Conservation (phyloP, 2,888 invertebrate species). For the Drosophila cracens region DNA sequence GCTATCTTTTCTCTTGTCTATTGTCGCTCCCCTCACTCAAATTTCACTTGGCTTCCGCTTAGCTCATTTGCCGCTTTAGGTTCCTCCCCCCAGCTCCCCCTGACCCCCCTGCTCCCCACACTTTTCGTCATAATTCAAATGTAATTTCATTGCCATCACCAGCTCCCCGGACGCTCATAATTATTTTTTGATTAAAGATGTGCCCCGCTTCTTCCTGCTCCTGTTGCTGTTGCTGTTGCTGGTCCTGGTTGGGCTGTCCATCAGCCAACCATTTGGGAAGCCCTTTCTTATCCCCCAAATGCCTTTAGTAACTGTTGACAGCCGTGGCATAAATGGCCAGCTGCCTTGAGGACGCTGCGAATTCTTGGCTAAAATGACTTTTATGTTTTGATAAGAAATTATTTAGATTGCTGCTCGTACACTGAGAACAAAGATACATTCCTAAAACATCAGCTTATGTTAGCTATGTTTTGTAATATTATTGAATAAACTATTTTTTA, state of each 20-base stretch:
- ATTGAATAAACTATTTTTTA: neutral
- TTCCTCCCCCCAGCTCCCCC: neutral
- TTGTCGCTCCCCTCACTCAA: conserved; percentile 47
- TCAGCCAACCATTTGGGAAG: conserved; percentile 37
- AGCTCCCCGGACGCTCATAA: conserved; percentile 74
- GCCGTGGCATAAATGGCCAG: conserved; percentile 26
- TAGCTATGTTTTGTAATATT: too few relatives aligned
- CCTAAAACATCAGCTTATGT: neutral
- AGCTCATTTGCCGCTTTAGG: conserved; percentile 68
- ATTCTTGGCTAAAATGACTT: neutral
- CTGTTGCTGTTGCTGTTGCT: neutral
- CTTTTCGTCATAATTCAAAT: conserved; percentile 74
- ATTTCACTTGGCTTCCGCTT: conserved; percentile 73
- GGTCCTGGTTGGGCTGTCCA: conserved; percentile 7
- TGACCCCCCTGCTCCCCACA: neutral
- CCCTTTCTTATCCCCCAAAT: conserved; percentile 6
- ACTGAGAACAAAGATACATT: neutral
- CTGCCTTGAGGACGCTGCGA: conserved; percentile 18
- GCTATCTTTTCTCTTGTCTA: conserved; percentile 30
- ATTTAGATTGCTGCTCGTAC: neutral
- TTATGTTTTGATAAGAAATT: neutral
- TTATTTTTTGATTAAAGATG: conserved; percentile 82
- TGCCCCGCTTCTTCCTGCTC: conserved; percentile 8
- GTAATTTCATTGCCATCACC: conserved; percentile 66
- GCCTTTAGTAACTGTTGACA: conserved; percentile 32